These are phyloP conservation scores for Hozukius guyotensis DNA, from an alignment of 2,797 vertebrate genomes.

Conservation along the genomic window DNA sequence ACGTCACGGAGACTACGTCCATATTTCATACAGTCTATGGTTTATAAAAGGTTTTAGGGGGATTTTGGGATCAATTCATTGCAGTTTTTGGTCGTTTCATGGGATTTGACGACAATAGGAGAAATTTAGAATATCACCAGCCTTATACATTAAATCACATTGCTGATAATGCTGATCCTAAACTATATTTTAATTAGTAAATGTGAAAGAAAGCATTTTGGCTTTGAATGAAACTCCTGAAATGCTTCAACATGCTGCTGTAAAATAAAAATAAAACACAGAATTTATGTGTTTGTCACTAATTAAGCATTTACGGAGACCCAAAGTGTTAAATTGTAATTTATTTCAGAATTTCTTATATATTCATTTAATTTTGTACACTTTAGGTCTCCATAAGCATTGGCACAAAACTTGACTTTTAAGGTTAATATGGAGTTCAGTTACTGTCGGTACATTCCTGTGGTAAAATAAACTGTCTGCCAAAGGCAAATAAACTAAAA, in stretches of 20 bases:
- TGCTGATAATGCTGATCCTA: background rate
- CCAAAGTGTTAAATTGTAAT: background rate
- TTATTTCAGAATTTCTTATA: background rate
- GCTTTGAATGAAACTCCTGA: background rate
- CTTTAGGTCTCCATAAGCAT: background rate
- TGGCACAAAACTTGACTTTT: background rate
- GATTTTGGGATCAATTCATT: background rate
- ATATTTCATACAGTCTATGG: no score
- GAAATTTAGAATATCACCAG: background rate
- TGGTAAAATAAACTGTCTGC: background rate
- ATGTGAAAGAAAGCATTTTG: background rate
- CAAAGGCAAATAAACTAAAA: background rate
- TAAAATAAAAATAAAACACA: slow-evolving; percentile 17
- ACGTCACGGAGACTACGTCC: no score
- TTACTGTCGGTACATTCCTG: background rate
- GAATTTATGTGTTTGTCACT: background rate
- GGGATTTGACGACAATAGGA: background rate
- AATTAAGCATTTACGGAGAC: background rate
- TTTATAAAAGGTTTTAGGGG: background rate
- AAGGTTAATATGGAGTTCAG: background rate
- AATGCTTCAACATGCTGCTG: slow-evolving; percentile 22
- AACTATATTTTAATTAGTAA: background rate
- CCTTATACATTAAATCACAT: background rate
- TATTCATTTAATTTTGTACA: background rate
- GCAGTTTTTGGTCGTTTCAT: background rate